These are phyloP conservation scores for Lycopodina hypogea DNA, from an alignment of 37 sponge, comb jelly and placozoan genomes.

Conservation along the genomic window DNA sequence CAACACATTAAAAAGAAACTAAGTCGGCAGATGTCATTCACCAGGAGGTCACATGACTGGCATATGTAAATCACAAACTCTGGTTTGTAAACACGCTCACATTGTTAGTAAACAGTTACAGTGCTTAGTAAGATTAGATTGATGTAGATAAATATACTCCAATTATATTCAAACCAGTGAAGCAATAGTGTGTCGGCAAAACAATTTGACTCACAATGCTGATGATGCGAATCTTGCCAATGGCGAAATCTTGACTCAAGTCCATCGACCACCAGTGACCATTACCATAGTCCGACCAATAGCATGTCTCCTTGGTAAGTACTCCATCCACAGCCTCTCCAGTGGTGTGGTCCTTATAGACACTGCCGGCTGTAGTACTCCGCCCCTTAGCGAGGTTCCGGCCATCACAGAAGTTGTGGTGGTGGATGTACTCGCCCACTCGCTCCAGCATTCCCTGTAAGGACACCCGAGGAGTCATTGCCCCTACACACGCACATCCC, in stretches of 20 bases:
- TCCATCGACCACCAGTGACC: constrained; percentile 74
- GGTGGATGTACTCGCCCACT: constrained; percentile 37
- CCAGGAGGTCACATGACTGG: too few relatives aligned
- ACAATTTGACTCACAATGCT: constrained; percentile 44
- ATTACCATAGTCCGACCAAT: constrained; percentile 51
- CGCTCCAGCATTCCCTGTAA: constrained; percentile 67
- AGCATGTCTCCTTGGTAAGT: constrained; percentile 48
- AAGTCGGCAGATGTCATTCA: too few relatives aligned
- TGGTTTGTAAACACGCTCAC: too few relatives aligned
- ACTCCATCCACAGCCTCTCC: constrained; percentile 68
- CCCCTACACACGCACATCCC: neutral
- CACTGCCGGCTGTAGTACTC: constrained; percentile 53
- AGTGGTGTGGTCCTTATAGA: constrained; percentile 34
- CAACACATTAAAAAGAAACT: too few relatives aligned
- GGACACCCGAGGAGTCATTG: too few relatives aligned
- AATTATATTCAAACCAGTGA: too few relatives aligned
- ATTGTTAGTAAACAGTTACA: too few relatives aligned
- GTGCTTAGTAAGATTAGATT: too few relatives aligned
- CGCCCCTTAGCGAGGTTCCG: constrained; percentile 46
- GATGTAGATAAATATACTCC: too few relatives aligned
- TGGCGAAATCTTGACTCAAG: constrained; percentile 43
- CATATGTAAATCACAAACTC: too few relatives aligned
- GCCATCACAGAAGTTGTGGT: constrained; percentile 79
- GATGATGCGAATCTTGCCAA: constrained; percentile 70
- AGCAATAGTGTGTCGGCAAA: too few relatives aligned